Conservation (phyloP, 2,797 vertebrate species). For the Clarias laeviceps region DNA sequence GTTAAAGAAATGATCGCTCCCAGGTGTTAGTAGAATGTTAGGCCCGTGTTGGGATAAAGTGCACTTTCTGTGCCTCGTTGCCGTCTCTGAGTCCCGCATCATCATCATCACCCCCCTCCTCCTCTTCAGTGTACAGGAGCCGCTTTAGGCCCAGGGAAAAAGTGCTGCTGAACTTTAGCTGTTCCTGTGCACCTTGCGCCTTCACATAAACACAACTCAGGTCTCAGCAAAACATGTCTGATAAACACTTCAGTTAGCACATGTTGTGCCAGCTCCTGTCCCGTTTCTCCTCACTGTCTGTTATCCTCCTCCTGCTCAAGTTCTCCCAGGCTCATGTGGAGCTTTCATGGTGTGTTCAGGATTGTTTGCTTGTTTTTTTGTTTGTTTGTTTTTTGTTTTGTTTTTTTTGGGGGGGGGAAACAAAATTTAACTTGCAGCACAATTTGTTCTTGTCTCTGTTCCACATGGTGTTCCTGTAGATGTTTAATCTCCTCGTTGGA, state of each 20-base stretch:
- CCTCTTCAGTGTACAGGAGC: neutral
- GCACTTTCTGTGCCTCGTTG: constrained; percentile 16
- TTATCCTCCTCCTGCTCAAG: no score
- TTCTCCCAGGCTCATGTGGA: neutral
- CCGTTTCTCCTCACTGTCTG: neutral
- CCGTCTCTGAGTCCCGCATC: constrained; percentile 17
- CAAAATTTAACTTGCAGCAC: neutral
- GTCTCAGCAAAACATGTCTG: neutral
- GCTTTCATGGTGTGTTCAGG: neutral
- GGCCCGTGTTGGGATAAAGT: constrained; percentile 13
- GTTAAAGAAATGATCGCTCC: neutral
- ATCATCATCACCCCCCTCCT: neutral
- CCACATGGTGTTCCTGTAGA: neutral
- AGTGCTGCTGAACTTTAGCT: constrained; percentile 4
- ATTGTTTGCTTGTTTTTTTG: neutral
- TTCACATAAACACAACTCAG: neutral
- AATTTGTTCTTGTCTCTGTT: neutral
- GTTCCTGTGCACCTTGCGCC: constrained; percentile 15
- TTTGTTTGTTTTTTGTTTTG: neutral
- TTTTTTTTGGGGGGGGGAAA: no score
- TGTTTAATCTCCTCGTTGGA: neutral
- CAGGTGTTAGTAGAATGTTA: no score
- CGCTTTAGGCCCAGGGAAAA: constrained; percentile 24
- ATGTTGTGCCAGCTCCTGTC: neutral
- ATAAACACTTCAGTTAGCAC: neutral